Conservation (phyloP, 2,113 vertebrate genomes). For the Ochotona princeps region DNA sequence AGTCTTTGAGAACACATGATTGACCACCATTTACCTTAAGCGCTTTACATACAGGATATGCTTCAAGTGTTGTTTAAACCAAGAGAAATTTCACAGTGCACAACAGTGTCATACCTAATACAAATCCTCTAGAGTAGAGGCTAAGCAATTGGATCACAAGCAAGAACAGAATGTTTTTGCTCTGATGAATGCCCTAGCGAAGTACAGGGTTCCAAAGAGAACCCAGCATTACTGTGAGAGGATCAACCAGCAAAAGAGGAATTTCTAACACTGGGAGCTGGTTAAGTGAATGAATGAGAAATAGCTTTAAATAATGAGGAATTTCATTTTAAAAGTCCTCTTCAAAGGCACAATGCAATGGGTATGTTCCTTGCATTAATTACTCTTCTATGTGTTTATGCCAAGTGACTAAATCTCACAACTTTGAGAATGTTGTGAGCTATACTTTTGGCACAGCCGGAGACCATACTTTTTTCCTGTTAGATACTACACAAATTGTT, state of each 20-base stretch:
- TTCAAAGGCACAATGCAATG: not conserved
- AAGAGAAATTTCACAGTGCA: conserved; percentile 52
- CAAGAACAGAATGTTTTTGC: conserved; percentile 84
- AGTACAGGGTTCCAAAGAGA: conserved; percentile 76
- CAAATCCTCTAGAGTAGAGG: conserved; percentile 66
- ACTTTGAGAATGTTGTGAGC: conserved; percentile 34
- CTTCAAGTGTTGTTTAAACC: conserved; percentile 70
- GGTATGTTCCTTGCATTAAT: conserved; percentile 46
- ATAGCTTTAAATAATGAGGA: conserved; percentile 30
- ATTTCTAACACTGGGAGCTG: conserved; percentile 18
- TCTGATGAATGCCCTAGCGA: conserved; percentile 72
- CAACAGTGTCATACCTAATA: conserved; percentile 66
- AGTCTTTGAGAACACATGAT: conserved; percentile 18
- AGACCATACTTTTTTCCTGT: conserved; percentile 29
- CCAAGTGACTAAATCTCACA: conserved; percentile 26
- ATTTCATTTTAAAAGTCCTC: conserved; percentile 39
- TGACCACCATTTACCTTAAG: conserved; percentile 24
- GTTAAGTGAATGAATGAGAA: conserved; percentile 34
- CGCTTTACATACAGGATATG: conserved; percentile 14
- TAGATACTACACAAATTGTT: conserved; percentile 48
- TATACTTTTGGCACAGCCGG: conserved; percentile 42
- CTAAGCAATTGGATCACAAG: conserved; percentile 77
- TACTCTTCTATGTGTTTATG: conserved; percentile 46
- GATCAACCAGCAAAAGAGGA: conserved; percentile 1
- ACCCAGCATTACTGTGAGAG: conserved; percentile 62